These are phyloP conservation scores for Acyrthosiphon pisum DNA, from an alignment of 1,140 invertebrate species.

Conservation along the genomic window DNA sequence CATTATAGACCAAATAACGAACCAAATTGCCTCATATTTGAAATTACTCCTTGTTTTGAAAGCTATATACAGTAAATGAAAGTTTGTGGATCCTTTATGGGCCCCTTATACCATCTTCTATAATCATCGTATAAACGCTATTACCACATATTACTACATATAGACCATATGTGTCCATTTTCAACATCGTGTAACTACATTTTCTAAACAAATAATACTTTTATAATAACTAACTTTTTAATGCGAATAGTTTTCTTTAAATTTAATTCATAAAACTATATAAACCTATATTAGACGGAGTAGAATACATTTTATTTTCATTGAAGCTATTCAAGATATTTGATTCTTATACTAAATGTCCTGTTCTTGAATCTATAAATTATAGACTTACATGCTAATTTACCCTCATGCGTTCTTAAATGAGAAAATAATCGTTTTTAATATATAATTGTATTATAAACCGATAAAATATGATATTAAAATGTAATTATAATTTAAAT, in stretches of 20 bases:
- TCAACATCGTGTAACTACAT: not conserved
- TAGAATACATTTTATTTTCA: not conserved
- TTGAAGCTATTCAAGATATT: not conserved
- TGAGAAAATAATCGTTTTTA: not conserved
- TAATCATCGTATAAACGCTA: not conserved
- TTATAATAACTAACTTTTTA: not conserved
- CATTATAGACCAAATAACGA: not conserved
- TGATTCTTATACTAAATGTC: not conserved
- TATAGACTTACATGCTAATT: not conserved
- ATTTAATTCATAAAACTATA: not conserved
- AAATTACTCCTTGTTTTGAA: slow-evolving; percentile 12
- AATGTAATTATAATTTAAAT: too few species aligned
- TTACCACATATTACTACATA: not conserved
- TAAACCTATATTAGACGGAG: not conserved
- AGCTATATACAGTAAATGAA: not conserved
- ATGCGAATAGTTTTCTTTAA: not conserved
- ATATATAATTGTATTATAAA: not conserved
- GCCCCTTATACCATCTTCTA: not conserved
- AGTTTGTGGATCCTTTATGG: not conserved
- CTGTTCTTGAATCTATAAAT: not conserved
- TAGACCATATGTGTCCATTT: not conserved
- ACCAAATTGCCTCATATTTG: not conserved
- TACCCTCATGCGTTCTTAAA: not conserved
- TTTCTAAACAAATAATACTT: not conserved
- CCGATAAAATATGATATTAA: not conserved